phyloP scores from a whole-genome alignment of 2,113 vertebrate species.

The Cinclus cinclus region DNA sequence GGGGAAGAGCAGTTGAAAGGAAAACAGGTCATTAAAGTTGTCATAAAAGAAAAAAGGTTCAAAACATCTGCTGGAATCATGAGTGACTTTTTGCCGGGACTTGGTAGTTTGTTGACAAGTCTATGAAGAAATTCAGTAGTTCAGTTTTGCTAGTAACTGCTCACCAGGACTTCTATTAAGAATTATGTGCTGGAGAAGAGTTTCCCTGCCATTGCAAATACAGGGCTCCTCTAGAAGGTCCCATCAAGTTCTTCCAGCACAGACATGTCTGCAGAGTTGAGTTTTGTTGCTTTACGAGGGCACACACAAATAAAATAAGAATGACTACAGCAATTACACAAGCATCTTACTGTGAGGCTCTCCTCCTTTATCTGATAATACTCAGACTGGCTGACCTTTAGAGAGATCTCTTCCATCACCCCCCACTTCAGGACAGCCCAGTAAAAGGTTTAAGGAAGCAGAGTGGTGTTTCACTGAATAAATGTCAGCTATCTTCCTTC shows the following conservation, averaged over 20 bases:
- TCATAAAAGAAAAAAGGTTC: neutral
- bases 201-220: neutral
- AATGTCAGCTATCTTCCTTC: neutral
- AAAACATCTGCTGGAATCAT: slow-evolving; percentile 22
- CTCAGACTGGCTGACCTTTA: neutral
- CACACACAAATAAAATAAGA: neutral
- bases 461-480: neutral
- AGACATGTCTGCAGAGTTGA: neutral
- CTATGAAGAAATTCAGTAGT: neutral
- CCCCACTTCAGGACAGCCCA: neutral
- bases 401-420: neutral
- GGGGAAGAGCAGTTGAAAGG: slow-evolving; percentile 23
- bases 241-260: neutral
- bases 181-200: neutral
- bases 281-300: neutral
- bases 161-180: neutral
- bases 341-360: neutral
- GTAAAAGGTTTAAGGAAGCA: neutral
- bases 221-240: neutral
- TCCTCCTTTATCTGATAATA: neutral
- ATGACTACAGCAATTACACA: neutral
- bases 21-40: slow-evolving; percentile 20
- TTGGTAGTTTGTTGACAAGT: neutral
- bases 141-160: neutral
- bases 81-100: neutral